Evolutionary conservation across 2,888 invertebrate species (phyloP), one percentile per base, ranked within the genome.

Genomic region (Hedya salicella): DNA sequence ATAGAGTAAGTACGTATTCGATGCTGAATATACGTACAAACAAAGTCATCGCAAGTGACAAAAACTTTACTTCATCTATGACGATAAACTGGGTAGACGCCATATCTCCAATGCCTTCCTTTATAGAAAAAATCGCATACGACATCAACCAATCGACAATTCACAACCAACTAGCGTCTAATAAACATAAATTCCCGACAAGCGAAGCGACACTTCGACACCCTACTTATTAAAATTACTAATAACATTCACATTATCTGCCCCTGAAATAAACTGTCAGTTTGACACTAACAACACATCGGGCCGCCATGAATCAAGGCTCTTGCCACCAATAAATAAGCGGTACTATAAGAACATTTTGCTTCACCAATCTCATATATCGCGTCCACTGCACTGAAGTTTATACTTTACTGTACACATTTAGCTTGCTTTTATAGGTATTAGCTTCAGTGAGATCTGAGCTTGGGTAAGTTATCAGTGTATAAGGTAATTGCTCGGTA

Each of bases 401-500:
- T 46, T n/a, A 19, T n/a, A 32, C 44, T 32, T 13, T 46, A 32
- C 17, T 8, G 1, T 2, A 1, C 17, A 44, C 9, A 17, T 30
- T 17, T 30, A 46, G 17, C 3, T 32, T n/a, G 17, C n/a, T 0
- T 46, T 4, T 44, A 11, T 9, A n/a, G 1, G n/a, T 9, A 17
- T 32, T 32, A 3, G 13, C 9, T n/a, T 4, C 1, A 16, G 19
- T 32, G 6, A 32, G 57, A 46, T 57, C 17, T 8, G 57, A 46
- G 44, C n/a, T 30, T 17, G 44, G 9, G n/a, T 30, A 57, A 46
- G 13, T 44, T 32, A 17, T 6, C 17, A 9, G 30, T 32, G 13
- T 46, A 49, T 85, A 84, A 80, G 77, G 79, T 86, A 88, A 89
- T 89, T 88, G 89, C 86, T 79, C 83, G 77, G 85, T 89, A 89